Evolutionary conservation across 2,888 invertebrate species (phyloP).

Genomic region (Eudasyphora cyanicolor): DNA sequence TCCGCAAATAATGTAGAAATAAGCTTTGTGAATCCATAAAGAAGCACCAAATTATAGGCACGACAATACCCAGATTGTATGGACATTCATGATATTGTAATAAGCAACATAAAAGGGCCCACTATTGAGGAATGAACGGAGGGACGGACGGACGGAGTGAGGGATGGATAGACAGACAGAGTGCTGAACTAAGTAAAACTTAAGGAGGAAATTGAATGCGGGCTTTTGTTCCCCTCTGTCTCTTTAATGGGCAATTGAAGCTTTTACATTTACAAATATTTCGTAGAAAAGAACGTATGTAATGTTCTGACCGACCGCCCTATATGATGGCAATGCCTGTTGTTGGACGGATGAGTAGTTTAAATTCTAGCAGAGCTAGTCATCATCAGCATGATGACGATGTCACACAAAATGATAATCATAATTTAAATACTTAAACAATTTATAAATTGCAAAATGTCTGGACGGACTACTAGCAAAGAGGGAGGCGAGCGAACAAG

Average conservation of each 20-base stretch:
- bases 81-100: not conserved
- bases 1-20: too few species aligned
- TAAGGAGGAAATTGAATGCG: too few species aligned
- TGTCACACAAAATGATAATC: slow-evolving; percentile 29
- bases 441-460: slow-evolving; percentile 26
- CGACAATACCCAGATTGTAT: slow-evolving; percentile 2
- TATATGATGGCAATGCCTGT: not conserved
- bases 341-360: not conserved
- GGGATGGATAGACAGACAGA: too few species aligned
- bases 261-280: not conserved
- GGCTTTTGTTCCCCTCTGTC: too few species aligned
- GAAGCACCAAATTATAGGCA: not conserved
- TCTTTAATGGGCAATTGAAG: not conserved
- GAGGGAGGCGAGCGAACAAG: not conserved
- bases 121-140: not conserved
- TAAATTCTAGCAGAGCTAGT: not conserved
- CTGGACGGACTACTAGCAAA: too few species aligned
- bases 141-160: not conserved
- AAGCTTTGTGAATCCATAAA: slow-evolving; percentile 10
- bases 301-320: too few species aligned
- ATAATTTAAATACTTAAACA: slow-evolving; percentile 15
- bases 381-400: not conserved
- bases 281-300: not conserved
- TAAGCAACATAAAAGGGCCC: not conserved
- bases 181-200: too few species aligned